A percentile compares a stretch with the other conserved stretches of the same genome.
Evolutionary conservation across 2,888 invertebrate species (phyloP).

Genomic region (Drosophila lutescens): DNA sequence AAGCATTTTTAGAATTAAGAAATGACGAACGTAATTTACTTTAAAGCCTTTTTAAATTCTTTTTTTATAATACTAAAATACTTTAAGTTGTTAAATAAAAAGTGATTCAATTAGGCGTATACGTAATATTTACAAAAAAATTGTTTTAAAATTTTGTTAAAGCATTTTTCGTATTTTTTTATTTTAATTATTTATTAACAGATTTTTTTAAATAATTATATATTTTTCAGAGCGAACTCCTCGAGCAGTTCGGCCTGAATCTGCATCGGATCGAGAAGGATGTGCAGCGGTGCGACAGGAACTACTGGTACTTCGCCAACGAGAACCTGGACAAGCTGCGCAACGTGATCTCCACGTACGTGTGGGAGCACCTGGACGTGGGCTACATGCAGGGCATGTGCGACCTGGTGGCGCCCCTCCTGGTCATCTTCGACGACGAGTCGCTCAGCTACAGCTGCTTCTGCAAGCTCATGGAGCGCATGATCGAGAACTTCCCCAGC

Average conservation of each 20-base stretch:
- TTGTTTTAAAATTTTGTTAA: too few relatives aligned
- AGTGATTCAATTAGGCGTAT: too few relatives aligned
- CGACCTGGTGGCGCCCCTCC: conserved; percentile 95
- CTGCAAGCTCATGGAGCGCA: conserved; percentile 94
- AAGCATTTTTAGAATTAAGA: too few relatives aligned
- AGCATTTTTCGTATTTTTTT: too few relatives aligned
- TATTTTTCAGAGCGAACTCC: conserved; percentile 89
- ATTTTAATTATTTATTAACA: not conserved
- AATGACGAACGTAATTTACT: too few relatives aligned
- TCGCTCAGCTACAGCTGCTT: conserved; percentile 96
- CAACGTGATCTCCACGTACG: conserved; percentile 98
- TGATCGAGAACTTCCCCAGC: conserved; percentile 96
- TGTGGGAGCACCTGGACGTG: conserved; percentile 96
- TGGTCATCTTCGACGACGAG: conserved; percentile 97
- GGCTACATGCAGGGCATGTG: conserved; percentile 99
- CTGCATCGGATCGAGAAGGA: conserved; percentile 98
- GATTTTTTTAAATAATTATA: too few relatives aligned
- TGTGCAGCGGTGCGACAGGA: conserved; percentile 97
- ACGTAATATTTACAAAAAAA: too few relatives aligned
- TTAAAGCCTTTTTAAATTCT: too few relatives aligned
- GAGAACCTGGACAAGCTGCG: conserved; percentile 95
- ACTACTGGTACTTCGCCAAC: conserved; percentile 95
- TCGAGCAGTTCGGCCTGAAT: conserved; percentile 94
- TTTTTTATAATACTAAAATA: too few relatives aligned
- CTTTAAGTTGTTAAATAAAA: too few relatives aligned